A percentile compares a stretch with the other conserved stretches of the same genome.
These are phyloP conservation scores for Candidula unifasciata DNA, from an alignment of 2,888 invertebrate genomes.

Conservation along the genomic window DNA sequence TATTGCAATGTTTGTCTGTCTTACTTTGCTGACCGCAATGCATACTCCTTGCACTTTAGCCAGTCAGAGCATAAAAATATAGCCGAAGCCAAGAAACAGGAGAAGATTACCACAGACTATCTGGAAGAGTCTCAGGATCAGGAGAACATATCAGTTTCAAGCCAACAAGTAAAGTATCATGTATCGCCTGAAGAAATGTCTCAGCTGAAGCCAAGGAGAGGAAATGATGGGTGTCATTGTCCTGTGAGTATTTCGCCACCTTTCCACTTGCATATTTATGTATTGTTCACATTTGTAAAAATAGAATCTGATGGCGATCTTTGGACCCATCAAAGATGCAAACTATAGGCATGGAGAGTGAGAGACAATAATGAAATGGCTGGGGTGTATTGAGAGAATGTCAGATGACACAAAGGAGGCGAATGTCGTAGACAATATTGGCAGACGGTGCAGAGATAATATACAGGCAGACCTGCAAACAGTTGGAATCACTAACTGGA, in stretches of 20 bases:
- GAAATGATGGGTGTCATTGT: constrained; percentile 30
- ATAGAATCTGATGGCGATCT: too few relatives aligned
- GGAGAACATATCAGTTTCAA: constrained; percentile 6
- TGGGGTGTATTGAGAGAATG: too few relatives aligned
- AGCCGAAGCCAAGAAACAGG: constrained; percentile 37
- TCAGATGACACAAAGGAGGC: too few relatives aligned
- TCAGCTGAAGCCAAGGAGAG: not conserved
- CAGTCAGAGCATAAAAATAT: constrained; percentile 47
- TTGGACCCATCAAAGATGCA: too few relatives aligned
- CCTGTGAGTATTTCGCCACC: constrained; percentile 11
- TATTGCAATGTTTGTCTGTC: constrained; percentile 51
- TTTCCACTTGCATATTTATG: too few relatives aligned
- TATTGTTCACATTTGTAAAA: too few relatives aligned
- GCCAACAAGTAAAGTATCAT: constrained; percentile 14
- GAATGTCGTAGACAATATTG: too few relatives aligned
- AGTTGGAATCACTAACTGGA: too few relatives aligned
- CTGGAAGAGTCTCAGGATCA: constrained; percentile 28
- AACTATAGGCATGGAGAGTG: too few relatives aligned
- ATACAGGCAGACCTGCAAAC: too few relatives aligned
- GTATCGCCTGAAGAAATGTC: not conserved
- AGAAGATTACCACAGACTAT: constrained; percentile 26
- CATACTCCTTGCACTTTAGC: constrained; percentile 48
- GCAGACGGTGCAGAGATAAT: too few relatives aligned
- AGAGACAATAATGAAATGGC: too few relatives aligned
- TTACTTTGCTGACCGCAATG: constrained; percentile 42